Evolutionary conservation across 2,113 vertebrate species (phyloP).

Genomic region (Megalops atlanticus): DNA sequence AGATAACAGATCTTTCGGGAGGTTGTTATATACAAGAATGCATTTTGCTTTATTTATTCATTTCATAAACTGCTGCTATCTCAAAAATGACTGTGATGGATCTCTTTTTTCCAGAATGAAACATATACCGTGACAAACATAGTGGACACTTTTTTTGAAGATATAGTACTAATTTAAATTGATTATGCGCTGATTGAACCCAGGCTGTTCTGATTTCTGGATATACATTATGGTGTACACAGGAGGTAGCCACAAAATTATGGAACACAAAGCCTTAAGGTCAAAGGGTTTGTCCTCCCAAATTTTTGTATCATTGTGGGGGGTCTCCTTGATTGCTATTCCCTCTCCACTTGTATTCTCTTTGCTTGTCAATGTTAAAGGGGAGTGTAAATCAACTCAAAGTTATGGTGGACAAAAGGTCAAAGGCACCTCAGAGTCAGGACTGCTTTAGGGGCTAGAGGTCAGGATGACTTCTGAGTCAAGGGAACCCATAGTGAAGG

Average conservation of each 20-base stretch:
- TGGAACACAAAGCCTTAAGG: neutral
- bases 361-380: neutral
- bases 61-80: constrained; percentile 60
- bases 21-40: constrained; percentile 55
- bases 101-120: constrained; percentile 40
- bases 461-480: neutral
- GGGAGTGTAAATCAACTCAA: neutral
- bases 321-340: neutral
- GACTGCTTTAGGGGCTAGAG: neutral
- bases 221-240: too few relatives aligned
- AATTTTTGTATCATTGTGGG: neutral
- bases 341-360: neutral
- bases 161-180: too few relatives aligned
- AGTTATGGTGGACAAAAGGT: neutral
- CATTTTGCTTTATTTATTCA: constrained; percentile 65
- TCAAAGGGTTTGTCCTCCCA: neutral
- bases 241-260: too few relatives aligned
- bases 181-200: too few relatives aligned
- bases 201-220: too few relatives aligned
- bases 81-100: constrained; percentile 49
- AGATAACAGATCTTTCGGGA: constrained; percentile 61
- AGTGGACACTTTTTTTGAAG: neutral
- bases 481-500: neutral
- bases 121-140: neutral
- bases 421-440: neutral